Percentiles rank a stretch among this genome's conserved stretches.
Conservation (phyloP, 1,140 invertebrate species). For the Ctenoplectra terminalis region DNA sequence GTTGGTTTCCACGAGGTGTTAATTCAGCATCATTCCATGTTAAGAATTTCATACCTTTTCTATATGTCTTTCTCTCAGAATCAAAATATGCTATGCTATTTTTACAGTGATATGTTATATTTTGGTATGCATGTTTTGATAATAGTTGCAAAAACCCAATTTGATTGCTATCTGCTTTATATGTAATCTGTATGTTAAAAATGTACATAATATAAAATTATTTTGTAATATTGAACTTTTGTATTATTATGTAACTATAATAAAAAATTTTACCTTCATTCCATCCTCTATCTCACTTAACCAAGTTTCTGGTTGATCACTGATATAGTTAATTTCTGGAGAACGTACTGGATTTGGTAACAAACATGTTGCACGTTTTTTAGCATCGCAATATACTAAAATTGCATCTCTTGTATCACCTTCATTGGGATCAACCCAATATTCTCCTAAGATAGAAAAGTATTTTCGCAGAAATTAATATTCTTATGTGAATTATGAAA, state of each 20-base stretch:
- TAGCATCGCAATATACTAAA: conserved; percentile 89
- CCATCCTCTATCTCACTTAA: conserved; percentile 88
- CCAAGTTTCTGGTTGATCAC: conserved; percentile 87
- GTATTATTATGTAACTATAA: neutral
- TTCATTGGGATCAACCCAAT: conserved; percentile 95
- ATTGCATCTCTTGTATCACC: conserved; percentile 92
- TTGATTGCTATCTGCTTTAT: conserved; percentile 93
- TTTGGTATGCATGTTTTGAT: conserved; percentile 89
- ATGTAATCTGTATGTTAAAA: conserved; percentile 86
- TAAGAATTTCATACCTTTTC: conserved; percentile 90
- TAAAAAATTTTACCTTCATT: conserved; percentile 82
- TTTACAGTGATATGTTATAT: conserved; percentile 93
- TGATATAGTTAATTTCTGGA: conserved; percentile 84
- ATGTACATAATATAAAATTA: neutral
- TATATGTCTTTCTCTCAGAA: conserved; percentile 85
- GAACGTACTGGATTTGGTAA: conserved; percentile 87
- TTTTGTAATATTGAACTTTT: neutral
- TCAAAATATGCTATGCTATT: conserved; percentile 92
- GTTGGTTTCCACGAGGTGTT: conserved; percentile 88
- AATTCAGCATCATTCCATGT: conserved; percentile 93
- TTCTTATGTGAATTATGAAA: too few relatives aligned
- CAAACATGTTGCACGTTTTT: conserved; percentile 88
- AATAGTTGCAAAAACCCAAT: conserved; percentile 92
- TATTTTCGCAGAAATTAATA: conserved; percentile 13
- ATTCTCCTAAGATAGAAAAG: conserved; percentile 86